These are phyloP conservation scores for Lampris megalopsis DNA, from an alignment of 2,113 vertebrate species.

Conservation along the genomic window DNA sequence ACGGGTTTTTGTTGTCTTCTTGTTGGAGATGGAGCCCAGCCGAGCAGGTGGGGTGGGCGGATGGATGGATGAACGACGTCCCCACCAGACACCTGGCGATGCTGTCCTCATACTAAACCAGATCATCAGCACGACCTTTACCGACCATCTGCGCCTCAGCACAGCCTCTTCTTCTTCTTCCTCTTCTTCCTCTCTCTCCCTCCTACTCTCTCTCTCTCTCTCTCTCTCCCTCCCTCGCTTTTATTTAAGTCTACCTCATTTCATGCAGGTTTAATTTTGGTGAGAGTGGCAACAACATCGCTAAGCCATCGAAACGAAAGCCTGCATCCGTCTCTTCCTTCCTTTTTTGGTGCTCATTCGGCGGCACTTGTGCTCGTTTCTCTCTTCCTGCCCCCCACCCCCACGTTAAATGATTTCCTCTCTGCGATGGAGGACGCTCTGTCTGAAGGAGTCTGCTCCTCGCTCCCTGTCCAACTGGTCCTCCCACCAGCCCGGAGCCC, in stretches of 20 bases:
- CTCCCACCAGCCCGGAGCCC: constrained; percentile 56
- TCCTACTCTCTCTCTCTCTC: constrained; percentile 11
- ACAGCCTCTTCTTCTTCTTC: constrained; percentile 15
- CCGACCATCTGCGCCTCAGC: constrained; percentile 41
- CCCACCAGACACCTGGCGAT: constrained; percentile 7
- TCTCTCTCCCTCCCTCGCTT: constrained; percentile 37
- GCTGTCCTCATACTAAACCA: constrained; percentile 39
- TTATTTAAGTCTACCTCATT: too few relatives aligned
- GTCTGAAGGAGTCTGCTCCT: constrained; percentile 55
- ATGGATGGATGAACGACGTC: not conserved
- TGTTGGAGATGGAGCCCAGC: too few relatives aligned
- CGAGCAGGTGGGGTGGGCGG: not conserved
- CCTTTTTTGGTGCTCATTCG: too few relatives aligned
- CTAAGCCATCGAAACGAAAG: too few relatives aligned
- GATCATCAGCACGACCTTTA: constrained; percentile 32
- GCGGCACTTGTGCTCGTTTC: not conserved
- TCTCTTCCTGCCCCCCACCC: constrained; percentile 36
- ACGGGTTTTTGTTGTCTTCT: too few relatives aligned
- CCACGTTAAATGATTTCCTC: constrained; percentile 63
- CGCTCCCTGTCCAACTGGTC: constrained; percentile 57
- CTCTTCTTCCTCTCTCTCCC: constrained; percentile 41
- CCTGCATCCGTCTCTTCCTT: too few relatives aligned
- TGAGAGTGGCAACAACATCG: too few relatives aligned
- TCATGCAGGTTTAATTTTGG: too few relatives aligned
- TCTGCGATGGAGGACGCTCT: constrained; percentile 61